Conservation (phyloP, 2,888 invertebrate species). For the Chouioia cunea region DNA sequence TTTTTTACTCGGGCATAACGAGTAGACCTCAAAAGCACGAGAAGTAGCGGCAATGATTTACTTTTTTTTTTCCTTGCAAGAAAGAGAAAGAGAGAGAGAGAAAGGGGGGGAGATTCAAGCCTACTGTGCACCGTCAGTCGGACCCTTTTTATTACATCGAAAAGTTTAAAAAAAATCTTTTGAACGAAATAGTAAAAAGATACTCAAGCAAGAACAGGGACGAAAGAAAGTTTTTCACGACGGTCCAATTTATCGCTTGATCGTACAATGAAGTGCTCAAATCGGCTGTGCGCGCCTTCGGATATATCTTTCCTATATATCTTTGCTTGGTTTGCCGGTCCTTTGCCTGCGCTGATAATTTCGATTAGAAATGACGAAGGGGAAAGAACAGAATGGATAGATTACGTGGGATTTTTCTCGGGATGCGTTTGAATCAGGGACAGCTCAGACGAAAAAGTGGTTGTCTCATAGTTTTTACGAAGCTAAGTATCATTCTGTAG, state of each 20-base stretch:
- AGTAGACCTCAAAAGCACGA: not conserved
- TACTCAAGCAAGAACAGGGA: conserved; percentile 29
- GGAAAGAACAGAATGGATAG: not conserved
- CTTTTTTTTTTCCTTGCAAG: conserved; percentile 2
- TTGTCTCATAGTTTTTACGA: no score
- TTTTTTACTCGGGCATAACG: conserved; percentile 18
- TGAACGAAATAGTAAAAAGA: conserved; percentile 35
- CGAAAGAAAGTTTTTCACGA: conserved; percentile 50
- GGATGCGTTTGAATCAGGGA: not conserved
- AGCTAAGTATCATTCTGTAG: no score
- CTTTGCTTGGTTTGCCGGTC: not conserved
- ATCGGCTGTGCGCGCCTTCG: conserved; percentile 34
- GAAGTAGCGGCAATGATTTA: conserved; percentile 2
- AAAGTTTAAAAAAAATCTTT: conserved; percentile 16
- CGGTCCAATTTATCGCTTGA: conserved; percentile 52
- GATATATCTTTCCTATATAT: conserved; percentile 3
- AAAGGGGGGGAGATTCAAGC: not conserved
- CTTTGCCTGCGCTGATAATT: not conserved
- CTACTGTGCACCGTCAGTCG: no score
- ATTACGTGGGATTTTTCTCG: conserved; percentile 8
- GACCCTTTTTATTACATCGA: not conserved
- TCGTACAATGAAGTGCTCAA: conserved; percentile 46
- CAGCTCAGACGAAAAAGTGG: not conserved
- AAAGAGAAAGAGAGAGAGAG: conserved; percentile 1
- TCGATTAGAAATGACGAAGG: conserved; percentile 12